A percentile compares a stretch with the other conserved stretches of the same genome.
These are phyloP conservation scores for Cataglyphis rosenhaueri DNA, from an alignment of 2,888 invertebrate genomes.

Conservation along the genomic window DNA sequence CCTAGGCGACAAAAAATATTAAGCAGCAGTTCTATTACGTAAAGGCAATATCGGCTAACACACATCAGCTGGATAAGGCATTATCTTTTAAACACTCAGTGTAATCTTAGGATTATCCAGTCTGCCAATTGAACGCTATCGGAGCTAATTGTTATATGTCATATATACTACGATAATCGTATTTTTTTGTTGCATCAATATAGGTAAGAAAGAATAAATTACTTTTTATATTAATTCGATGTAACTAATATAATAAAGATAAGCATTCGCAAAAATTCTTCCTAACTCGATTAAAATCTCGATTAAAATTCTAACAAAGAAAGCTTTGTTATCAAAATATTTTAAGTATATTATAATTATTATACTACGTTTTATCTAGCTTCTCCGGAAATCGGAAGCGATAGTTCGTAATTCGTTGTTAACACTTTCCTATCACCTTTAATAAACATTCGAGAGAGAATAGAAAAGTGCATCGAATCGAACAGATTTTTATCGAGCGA, in stretches of 20 bases:
- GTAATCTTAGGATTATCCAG: constrained; percentile 75
- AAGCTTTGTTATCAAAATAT: constrained; percentile 5
- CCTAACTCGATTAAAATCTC: constrained; percentile 33
- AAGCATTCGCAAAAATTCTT: constrained; percentile 42
- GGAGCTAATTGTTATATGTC: constrained; percentile 60
- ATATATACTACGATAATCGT: constrained; percentile 42
- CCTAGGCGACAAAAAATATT: constrained; percentile 19
- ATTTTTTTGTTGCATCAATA: constrained; percentile 56
- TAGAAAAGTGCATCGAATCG: neutral
- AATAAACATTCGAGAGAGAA: no score
- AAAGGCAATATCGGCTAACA: constrained; percentile 57
- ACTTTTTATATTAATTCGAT: constrained; percentile 52
- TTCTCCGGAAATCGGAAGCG: constrained; percentile 70
- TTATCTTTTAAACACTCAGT: constrained; percentile 68
- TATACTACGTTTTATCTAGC: neutral
- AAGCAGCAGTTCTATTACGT: constrained; percentile 22
- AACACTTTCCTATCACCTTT: neutral
- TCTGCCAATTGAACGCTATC: constrained; percentile 69
- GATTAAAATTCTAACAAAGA: constrained; percentile 12
- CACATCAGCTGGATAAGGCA: constrained; percentile 63
- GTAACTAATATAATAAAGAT: neutral
- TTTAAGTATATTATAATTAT: constrained; percentile 28
- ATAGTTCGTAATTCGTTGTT: constrained; percentile 47
- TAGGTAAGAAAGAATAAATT: constrained; percentile 46
- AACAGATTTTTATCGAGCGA: neutral